Evolutionary conservation across 2,888 invertebrate genomes (phyloP).

Genomic region (Scaptomyza tumidula): DNA sequence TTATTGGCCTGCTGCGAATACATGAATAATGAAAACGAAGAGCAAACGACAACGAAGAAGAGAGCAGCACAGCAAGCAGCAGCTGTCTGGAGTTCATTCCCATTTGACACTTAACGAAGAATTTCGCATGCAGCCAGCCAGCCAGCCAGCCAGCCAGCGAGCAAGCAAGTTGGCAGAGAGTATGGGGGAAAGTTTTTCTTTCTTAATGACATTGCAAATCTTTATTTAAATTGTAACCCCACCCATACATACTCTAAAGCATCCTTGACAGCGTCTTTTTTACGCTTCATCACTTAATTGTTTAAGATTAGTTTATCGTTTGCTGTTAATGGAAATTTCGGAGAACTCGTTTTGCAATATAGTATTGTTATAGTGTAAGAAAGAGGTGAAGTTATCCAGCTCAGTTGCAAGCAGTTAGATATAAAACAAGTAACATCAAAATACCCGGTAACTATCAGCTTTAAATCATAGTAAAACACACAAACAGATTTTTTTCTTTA

Average conservation of each 20-base stretch:
- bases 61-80: slow-evolving; percentile 1
- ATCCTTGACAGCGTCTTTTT: slow-evolving; percentile 13
- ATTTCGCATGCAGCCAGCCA: slow-evolving; percentile 15
- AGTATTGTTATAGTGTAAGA: not conserved
- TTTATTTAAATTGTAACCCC: slow-evolving; percentile 7
- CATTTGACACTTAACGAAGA: slow-evolving; percentile 62
- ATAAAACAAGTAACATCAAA: not conserved
- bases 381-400: not conserved
- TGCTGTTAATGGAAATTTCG: not conserved
- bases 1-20: slow-evolving; percentile 44
- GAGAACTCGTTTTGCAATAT: not conserved
- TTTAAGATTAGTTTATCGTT: slow-evolving; percentile 2
- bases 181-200: slow-evolving; percentile 10
- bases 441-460: not conserved
- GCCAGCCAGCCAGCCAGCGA: slow-evolving; percentile 1
- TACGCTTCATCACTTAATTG: not conserved
- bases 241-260: not conserved
- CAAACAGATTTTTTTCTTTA: not conserved
- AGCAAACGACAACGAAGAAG: slow-evolving; percentile 2
- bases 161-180: not conserved
- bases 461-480: not conserved
- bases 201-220: slow-evolving; percentile 14
- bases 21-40: slow-evolving; percentile 20
- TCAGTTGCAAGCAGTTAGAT: not conserved
- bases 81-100: slow-evolving; percentile 59